These are phyloP conservation scores for Coturnix japonica DNA, from an alignment of 2,113 vertebrate genomes.

Conservation along the genomic window DNA sequence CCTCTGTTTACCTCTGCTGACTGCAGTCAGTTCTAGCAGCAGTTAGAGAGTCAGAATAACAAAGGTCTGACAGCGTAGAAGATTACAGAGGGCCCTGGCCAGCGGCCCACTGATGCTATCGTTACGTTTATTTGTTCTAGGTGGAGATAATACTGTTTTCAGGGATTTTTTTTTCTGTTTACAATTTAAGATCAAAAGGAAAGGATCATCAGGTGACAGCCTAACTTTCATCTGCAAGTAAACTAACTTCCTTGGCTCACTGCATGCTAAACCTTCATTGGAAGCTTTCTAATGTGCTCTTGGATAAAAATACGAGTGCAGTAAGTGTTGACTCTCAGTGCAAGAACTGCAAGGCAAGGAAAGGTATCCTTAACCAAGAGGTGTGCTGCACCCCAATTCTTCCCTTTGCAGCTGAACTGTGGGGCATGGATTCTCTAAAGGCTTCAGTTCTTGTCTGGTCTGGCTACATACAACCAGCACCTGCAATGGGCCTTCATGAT, in stretches of 20 bases:
- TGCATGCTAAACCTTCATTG: slow-evolving; percentile 15
- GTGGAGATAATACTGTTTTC: slow-evolving; percentile 76
- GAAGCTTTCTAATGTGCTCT: neutral
- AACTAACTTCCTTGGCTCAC: slow-evolving; percentile 70
- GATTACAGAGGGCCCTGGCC: slow-evolving; percentile 81
- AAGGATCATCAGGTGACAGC: slow-evolving; percentile 76
- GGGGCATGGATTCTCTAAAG: neutral
- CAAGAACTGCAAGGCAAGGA: neutral
- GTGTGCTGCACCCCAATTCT: rapidly evolving
- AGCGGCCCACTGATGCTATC: slow-evolving; percentile 83
- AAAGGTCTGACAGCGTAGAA: slow-evolving; percentile 59
- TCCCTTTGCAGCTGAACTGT: neutral
- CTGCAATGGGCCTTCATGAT: neutral
- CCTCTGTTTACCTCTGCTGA: slow-evolving; percentile 77
- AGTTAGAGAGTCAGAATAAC: slow-evolving; percentile 70
- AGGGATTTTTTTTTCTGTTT: slow-evolving; percentile 73
- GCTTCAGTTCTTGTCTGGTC: neutral
- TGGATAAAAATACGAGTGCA: neutral
- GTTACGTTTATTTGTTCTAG: slow-evolving; percentile 76
- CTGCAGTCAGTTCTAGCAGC: slow-evolving; percentile 70
- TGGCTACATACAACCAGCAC: neutral
- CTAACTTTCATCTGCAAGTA: slow-evolving; percentile 78
- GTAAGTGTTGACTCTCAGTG: neutral
- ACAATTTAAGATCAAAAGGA: slow-evolving; percentile 83
- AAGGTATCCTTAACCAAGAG: neutral